phyloP scores from a whole-genome alignment of 2,888 invertebrate species.

The Podotricha telesiphe region DNA sequence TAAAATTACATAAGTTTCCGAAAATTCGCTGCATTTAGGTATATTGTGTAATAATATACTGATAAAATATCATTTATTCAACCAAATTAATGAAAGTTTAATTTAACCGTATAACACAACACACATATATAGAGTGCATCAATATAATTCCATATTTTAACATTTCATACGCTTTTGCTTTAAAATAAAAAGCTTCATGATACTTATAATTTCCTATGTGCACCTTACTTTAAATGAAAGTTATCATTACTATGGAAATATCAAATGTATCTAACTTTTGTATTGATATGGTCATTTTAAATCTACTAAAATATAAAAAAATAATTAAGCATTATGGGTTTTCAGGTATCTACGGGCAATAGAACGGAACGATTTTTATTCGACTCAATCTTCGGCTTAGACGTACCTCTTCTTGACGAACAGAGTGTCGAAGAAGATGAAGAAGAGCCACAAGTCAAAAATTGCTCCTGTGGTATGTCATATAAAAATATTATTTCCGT shows the following conservation, averaged over 20 bases:
- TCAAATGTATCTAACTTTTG: too few species aligned
- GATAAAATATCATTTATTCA: too few species aligned
- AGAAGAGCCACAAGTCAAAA: constrained; percentile 82
- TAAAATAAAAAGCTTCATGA: too few species aligned
- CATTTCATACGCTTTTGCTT: too few species aligned
- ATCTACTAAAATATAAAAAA: not conserved
- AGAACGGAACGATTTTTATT: constrained; percentile 87
- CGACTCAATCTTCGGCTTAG: constrained; percentile 88
- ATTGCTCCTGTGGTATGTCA: constrained; percentile 89
- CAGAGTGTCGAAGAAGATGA: constrained; percentile 85
- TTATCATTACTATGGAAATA: not conserved
- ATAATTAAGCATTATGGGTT: not conserved
- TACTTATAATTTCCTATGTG: too few species aligned
- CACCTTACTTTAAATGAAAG: not conserved
- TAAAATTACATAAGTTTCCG: constrained; percentile 69
- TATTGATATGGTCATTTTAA: not conserved
- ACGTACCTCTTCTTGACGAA: constrained; percentile 80
- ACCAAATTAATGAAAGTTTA: too few species aligned
- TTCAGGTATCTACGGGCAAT: constrained; percentile 76
- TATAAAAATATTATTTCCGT: not conserved
- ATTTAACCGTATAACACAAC: too few species aligned
- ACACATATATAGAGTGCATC: too few species aligned
- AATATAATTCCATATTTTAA: too few species aligned
- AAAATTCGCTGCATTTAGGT: not conserved
- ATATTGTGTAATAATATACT: not conserved